phyloP scores from a whole-genome alignment of 2,797 vertebrate species.

The Paratrypauchen microcephalus region DNA sequence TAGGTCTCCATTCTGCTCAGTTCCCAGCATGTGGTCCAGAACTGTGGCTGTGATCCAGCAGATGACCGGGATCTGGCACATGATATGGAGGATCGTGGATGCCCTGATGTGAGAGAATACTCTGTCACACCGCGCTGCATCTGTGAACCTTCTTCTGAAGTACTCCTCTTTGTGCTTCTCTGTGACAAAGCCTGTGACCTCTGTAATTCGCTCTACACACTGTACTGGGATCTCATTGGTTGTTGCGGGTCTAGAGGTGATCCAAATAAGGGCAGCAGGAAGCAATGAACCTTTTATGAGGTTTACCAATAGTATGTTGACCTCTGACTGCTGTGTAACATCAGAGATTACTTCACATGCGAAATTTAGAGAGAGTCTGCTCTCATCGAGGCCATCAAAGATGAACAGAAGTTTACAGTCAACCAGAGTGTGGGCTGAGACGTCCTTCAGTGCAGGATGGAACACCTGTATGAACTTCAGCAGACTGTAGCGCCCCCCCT shows the following conservation, averaged over 20 bases:
- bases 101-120: conserved; percentile 20
- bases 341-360: conserved; percentile 22
- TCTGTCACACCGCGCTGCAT: conserved; percentile 8
- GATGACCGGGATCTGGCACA: conserved; percentile 16
- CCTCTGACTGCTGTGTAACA: conserved; percentile 23
- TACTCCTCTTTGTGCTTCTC: conserved; percentile 33
- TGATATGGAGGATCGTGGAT: conserved; percentile 16
- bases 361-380: conserved; percentile 22
- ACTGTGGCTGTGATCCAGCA: conserved; percentile 11
- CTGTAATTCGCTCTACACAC: conserved; percentile 13
- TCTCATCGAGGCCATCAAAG: background rate
- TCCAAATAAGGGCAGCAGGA: conserved; percentile 21
- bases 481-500: background rate
- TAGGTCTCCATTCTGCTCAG: background rate
- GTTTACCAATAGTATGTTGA: conserved; percentile 7
- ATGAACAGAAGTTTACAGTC: conserved; percentile 1
- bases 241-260: conserved; percentile 3
- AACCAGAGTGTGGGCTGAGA: background rate
- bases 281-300: conserved; percentile 6
- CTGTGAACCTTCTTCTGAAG: conserved; percentile 30
- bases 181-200: conserved; percentile 12
- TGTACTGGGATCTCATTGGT: background rate
- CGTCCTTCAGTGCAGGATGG: background rate
- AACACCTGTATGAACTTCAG: background rate
- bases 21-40: conserved; percentile 10